Evolutionary conservation across 1,140 invertebrate genomes (phyloP).

Genomic region (Drosophila kikkawai): DNA sequence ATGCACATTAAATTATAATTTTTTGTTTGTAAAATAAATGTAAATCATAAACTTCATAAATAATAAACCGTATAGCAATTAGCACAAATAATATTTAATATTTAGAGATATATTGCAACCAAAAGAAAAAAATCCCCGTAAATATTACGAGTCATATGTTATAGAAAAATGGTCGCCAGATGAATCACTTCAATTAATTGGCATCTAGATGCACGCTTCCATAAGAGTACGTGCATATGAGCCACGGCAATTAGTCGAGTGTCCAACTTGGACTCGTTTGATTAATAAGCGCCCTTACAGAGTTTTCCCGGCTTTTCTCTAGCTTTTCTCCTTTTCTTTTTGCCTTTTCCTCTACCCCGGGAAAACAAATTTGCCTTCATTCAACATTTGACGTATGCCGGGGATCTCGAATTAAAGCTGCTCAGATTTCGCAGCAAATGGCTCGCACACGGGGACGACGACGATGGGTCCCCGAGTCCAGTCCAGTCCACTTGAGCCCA

Average conservation of each 20-base stretch:
- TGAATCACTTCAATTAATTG: constrained; percentile 41
- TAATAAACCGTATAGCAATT: neutral
- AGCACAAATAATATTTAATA: neutral
- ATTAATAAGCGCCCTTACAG: constrained; percentile 54
- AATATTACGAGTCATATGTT: neutral
- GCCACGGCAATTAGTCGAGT: constrained; percentile 37
- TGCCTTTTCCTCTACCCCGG: neutral
- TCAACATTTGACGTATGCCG: constrained; percentile 72
- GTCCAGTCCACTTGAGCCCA: neutral
- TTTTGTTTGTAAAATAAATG: neutral
- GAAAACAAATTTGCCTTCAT: constrained; percentile 76
- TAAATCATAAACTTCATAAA: neutral
- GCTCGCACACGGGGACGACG: constrained; percentile 20
- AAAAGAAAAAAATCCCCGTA: neutral
- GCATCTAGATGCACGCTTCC: constrained; percentile 7
- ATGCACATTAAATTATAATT: neutral
- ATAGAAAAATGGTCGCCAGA: constrained; percentile 10
- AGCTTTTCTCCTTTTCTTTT: constrained; percentile 7
- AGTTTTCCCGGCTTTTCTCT: constrained; percentile 42
- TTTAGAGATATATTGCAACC: neutral
- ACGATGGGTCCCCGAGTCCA: neutral
- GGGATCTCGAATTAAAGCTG: constrained; percentile 70
- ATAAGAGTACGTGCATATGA: constrained; percentile 27
- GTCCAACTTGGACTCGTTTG: constrained; percentile 41
- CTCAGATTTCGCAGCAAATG: constrained; percentile 68